Evolutionary conservation across 2,888 invertebrate species (phyloP).

Genomic region (Tribolium freemani): DNA sequence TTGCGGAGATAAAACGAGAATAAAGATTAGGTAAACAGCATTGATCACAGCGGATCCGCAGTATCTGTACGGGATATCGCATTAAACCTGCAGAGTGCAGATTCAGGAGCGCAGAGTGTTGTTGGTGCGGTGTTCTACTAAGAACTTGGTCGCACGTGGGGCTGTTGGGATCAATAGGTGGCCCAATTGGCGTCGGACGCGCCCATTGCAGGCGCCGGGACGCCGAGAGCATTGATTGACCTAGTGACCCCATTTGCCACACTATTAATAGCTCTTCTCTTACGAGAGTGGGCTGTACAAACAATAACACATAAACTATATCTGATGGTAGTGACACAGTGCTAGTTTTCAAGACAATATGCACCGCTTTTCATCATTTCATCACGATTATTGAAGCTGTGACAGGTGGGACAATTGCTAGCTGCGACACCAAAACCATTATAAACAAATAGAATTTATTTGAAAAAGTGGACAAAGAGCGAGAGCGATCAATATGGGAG

Average conservation of each 20-base stretch:
- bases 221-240: conserved; percentile 60
- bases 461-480: not conserved
- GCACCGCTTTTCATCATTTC: conserved; percentile 10
- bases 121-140: conserved; percentile 41
- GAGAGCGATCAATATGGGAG: too few species aligned
- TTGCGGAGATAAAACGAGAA: not conserved
- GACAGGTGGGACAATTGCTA: conserved; percentile 4
- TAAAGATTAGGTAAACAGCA: conserved; percentile 9
- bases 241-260: conserved; percentile 55
- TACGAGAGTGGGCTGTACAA: conserved; percentile 38
- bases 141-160: conserved; percentile 40
- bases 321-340: conserved; percentile 24
- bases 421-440: not conserved
- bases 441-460: not conserved
- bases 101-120: conserved; percentile 27
- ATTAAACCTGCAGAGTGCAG: conserved; percentile 27
- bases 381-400: not conserved
- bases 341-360: conserved; percentile 10
- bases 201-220: conserved; percentile 60
- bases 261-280: conserved; percentile 51
- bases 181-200: conserved; percentile 56
- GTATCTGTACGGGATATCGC: conserved; percentile 20
- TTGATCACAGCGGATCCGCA: conserved; percentile 24
- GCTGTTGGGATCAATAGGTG: conserved; percentile 53
- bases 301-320: conserved; percentile 38